Conservation (phyloP, 2,113 vertebrate genomes). For the Indicator indicator region DNA sequence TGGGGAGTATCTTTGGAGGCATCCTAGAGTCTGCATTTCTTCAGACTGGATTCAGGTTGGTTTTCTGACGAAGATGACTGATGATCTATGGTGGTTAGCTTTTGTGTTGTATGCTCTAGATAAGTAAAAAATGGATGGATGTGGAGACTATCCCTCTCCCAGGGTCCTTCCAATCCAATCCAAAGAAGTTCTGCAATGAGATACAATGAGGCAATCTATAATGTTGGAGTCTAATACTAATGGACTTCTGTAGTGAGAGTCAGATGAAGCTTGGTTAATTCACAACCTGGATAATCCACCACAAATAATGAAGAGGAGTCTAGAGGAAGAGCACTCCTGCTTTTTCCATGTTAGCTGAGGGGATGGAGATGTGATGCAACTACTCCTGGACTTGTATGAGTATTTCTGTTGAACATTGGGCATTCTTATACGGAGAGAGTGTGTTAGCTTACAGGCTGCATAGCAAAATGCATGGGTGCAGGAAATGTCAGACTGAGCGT, state of each 20-base stretch:
- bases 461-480: not conserved
- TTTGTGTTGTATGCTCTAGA: accelerated
- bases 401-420: not conserved
- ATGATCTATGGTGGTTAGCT: not conserved
- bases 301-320: not conserved
- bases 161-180: not conserved
- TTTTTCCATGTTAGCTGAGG: not conserved
- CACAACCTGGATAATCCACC: not conserved
- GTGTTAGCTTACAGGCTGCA: not conserved
- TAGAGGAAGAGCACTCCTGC: not conserved
- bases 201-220: not conserved
- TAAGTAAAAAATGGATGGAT: not conserved
- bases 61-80: not conserved
- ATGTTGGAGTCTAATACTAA: not conserved
- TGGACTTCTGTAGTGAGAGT: not conserved
- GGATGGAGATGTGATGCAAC: not conserved
- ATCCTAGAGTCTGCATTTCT: not conserved
- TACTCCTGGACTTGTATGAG: not conserved
- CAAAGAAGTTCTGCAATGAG: not conserved
- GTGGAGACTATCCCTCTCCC: not conserved
- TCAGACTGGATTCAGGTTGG: conserved; percentile 30
- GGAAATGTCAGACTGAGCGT: not conserved
- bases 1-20: not conserved
- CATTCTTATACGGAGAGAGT: not conserved
- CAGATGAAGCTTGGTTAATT: not conserved